These are phyloP conservation scores for Poecile atricapillus DNA, from an alignment of 2,113 vertebrate species.

Conservation along the genomic window DNA sequence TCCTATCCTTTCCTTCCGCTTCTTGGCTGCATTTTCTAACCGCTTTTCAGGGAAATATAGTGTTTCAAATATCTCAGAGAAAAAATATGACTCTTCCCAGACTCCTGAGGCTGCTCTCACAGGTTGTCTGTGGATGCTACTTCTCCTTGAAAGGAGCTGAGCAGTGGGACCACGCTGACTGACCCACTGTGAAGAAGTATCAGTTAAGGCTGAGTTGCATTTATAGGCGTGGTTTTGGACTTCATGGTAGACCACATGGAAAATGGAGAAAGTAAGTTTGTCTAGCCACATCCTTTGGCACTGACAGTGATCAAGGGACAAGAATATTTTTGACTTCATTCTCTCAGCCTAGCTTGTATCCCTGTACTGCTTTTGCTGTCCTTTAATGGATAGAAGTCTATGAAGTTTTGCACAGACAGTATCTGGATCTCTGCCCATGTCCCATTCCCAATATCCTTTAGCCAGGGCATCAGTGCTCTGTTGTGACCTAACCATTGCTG, in stretches of 20 bases:
- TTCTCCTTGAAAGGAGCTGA: not conserved
- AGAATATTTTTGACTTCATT: not conserved
- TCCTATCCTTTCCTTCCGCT: not conserved
- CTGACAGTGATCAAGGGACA: not conserved
- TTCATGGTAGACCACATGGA: not conserved
- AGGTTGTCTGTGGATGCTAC: not conserved
- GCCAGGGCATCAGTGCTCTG: not conserved
- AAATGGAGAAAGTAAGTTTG: not conserved
- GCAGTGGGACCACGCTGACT: not conserved
- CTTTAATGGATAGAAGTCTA: not conserved
- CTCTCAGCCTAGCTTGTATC: not conserved
- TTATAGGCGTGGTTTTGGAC: not conserved
- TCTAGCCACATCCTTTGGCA: not conserved
- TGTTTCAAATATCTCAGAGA: slow-evolving; percentile 8
- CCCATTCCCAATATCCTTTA: not conserved
- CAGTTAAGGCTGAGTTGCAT: not conserved
- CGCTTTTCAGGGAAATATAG: not conserved
- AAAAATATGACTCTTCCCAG: not conserved
- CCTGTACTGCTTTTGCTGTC: not conserved
- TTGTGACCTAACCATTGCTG: not conserved
- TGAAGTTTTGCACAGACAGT: not conserved
- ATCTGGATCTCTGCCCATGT: not conserved
- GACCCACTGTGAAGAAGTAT: not conserved
- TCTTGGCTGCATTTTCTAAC: slow-evolving; percentile 26
- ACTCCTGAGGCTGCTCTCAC: not conserved